Percentiles rank a stretch among this genome's conserved stretches.
Conservation (phyloP, 2,113 vertebrate species). For the Carassius carassius region DNA sequence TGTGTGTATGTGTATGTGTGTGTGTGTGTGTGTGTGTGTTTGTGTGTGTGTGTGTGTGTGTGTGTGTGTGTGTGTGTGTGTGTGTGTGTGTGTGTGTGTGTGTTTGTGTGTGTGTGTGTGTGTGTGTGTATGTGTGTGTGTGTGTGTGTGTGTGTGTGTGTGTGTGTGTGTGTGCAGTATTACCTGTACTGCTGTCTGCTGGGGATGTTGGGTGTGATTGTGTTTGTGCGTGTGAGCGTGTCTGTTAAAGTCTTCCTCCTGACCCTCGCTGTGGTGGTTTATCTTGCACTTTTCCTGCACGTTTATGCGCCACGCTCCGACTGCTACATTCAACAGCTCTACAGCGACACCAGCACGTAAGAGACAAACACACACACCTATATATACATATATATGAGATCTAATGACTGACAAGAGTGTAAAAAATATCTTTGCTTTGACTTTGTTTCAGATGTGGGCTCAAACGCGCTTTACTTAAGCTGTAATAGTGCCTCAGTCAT, state of each 20-base stretch:
- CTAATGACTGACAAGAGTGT: too few relatives aligned
- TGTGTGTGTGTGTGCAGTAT: constrained; percentile 74
- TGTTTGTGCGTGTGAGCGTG: constrained; percentile 82
- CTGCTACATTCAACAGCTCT: constrained; percentile 75
- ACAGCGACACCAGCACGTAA: constrained; percentile 65
- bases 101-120: constrained; percentile 41
- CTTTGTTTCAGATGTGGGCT: too few relatives aligned
- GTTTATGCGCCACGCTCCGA: constrained; percentile 74
- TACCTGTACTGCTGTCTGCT: constrained; percentile 87
- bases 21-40: constrained; percentile 81
- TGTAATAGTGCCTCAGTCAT: too few relatives aligned
- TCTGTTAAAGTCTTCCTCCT: constrained; percentile 82
- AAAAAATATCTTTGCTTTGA: too few relatives aligned
- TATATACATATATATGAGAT: too few relatives aligned
- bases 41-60: constrained; percentile 78
- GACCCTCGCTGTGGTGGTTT: constrained; percentile 81
- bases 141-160: constrained; percentile 46
- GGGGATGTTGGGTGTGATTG: constrained; percentile 84
- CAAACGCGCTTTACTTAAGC: too few relatives aligned
- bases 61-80: constrained; percentile 54
- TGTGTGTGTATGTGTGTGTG: constrained; percentile 43
- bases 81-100: constrained; percentile 43
- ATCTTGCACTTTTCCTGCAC: constrained; percentile 82
- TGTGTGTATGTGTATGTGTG: constrained; percentile 43
- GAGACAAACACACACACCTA: constrained; percentile 6